Base-by-base conservation (phyloP, 1,140 invertebrate species). In the Drosophila paulistorum region DNA sequence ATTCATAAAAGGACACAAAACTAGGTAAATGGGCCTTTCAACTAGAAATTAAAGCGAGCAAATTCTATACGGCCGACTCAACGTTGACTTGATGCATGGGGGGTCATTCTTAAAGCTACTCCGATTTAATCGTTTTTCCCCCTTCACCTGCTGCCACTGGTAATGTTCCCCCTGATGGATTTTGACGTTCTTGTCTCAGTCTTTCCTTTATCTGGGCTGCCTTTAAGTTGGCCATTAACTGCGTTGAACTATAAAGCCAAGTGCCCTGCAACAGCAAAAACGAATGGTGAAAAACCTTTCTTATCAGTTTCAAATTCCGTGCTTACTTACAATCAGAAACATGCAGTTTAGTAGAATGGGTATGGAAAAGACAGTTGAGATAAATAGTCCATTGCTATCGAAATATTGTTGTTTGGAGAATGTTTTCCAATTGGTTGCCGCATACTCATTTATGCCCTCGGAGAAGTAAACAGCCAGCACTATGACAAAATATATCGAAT, bases 381-480 rank as follows among this genome's bases (percentile, higher is more conserved):
- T 98, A 91, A 98, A 98, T 66, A 98, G 93, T 41, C 97, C 97
- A 93, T 96, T 96, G 76, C 96, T 96, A 92, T 98, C 97, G 93
- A 98, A 98, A 92, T 98, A 98, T 90, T 98, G 97, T 79, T 98
- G 97, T 72, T 95, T 94, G 7, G 97, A 96, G 92, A 98, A 98
- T 55, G 95, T 93, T 83, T 95, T 95, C 96, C 97, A 98, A 92
- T 97, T 95, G 73, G 93, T 94, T 0, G 97, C 96, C 17, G 96
- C 97, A 62, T 97, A 94, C 93, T 97, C 95, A 92, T 98, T 98
- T 67, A 98, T 97, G 78, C 94, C 96, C 93, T 98, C 96, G 35
- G 97, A 97, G 82, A 96, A 97, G 92, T 97, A 97, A 3, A 97
- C 97, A 64, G 97, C 90, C 11, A 97, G 92, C 80, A 98, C 96